Percentiles rank a stretch among this genome's conserved stretches.
These are phyloP conservation scores for Rhabdomys pumilio DNA, from an alignment of 2,797 vertebrate species.

Conservation along the genomic window DNA sequence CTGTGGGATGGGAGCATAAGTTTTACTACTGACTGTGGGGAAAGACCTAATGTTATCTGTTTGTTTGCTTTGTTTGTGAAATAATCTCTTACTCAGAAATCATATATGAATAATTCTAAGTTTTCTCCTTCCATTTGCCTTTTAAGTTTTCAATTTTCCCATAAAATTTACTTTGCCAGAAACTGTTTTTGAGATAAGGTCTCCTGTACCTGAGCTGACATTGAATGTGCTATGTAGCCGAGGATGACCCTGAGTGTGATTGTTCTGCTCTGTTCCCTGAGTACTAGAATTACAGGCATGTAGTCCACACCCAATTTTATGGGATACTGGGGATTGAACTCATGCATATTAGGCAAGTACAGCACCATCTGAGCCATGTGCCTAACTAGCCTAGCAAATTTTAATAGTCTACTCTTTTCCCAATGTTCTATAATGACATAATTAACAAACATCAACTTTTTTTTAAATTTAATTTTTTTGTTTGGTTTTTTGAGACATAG, in stretches of 20 bases:
- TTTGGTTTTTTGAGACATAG: background rate
- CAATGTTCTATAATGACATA: background rate
- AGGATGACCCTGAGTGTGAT: background rate
- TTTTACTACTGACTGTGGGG: conserved; percentile 40
- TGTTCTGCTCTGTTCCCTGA: background rate
- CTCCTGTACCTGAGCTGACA: background rate
- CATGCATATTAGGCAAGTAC: background rate
- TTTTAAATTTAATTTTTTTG: background rate
- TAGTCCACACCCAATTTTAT: background rate
- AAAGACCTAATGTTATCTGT: conserved; percentile 9
- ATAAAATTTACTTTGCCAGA: background rate
- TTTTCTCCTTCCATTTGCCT: background rate
- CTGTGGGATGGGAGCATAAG: background rate
- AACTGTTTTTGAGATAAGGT: background rate
- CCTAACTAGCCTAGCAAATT: background rate
- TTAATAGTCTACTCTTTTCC: background rate
- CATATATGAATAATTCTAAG: conserved; percentile 9
- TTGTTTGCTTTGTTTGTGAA: conserved; percentile 6
- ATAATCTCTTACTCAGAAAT: background rate
- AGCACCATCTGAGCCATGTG: background rate
- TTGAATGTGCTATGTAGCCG: background rate
- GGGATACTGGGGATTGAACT: background rate
- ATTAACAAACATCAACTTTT: background rate
- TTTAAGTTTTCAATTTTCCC: background rate
- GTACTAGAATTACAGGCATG: background rate